These are phyloP conservation scores for Lasius fuliginosus DNA, from an alignment of 2,888 invertebrate species.

Conservation along the genomic window DNA sequence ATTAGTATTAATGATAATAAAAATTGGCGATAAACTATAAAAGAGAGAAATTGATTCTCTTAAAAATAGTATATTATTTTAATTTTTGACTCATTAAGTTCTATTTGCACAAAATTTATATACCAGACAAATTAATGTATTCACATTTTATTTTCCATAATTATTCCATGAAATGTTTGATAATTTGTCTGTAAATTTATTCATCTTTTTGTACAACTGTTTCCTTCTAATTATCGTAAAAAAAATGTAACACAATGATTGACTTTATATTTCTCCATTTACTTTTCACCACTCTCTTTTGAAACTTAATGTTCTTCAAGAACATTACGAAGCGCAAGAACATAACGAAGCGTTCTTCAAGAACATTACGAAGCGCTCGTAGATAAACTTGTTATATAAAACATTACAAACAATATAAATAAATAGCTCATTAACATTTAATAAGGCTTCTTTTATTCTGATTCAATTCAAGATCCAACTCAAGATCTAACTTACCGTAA, in stretches of 20 bases:
- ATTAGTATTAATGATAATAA: no score
- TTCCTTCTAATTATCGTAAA: no score
- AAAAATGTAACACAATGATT: neutral
- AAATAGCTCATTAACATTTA: neutral
- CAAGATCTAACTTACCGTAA: conserved; percentile 88
- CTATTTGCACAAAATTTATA: neutral
- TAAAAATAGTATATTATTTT: no score
- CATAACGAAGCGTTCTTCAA: no score
- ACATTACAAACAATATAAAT: neutral
- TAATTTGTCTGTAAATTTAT: neutral
- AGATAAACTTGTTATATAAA: neutral
- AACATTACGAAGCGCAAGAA: neutral
- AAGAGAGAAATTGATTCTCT: no score
- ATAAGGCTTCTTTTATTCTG: neutral
- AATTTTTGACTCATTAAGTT: no score
- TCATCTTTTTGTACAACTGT: no score
- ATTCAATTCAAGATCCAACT: neutral
- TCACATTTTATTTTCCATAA: no score
- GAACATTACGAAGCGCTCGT: neutral
- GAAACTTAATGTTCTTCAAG: neutral
- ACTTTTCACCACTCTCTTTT: neutral
- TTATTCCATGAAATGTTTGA: no score
- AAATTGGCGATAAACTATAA: no score
- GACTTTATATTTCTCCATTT: neutral
- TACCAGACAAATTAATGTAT: no score